Evolutionary conservation across 1,140 invertebrate genomes (phyloP).

Genomic region (Drusus annulatus): DNA sequence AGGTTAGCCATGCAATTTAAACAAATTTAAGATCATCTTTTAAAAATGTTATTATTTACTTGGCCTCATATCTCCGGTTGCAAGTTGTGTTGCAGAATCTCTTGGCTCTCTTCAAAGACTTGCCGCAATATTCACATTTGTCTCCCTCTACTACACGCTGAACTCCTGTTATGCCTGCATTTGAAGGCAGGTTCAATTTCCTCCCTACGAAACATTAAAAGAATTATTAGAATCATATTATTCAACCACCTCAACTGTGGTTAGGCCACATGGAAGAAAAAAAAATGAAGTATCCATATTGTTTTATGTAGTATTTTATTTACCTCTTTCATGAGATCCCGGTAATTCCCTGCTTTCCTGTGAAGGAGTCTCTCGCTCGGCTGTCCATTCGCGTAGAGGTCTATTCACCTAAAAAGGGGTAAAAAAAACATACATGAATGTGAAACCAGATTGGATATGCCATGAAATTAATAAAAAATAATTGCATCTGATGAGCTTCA

Average conservation of each 20-base stretch:
- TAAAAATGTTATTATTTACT: not conserved
- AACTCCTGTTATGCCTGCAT: conserved; percentile 27
- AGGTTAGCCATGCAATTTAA: no score
- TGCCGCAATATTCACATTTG: conserved; percentile 84
- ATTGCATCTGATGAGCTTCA: no score
- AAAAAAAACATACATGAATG: no score
- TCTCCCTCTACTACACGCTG: conserved; percentile 36
- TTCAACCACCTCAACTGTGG: no score
- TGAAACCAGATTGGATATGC: no score
- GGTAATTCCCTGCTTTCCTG: conserved; percentile 7
- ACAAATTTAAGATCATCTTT: no score
- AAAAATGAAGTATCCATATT: no score
- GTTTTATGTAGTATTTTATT: not conserved
- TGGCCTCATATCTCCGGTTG: conserved; percentile 62
- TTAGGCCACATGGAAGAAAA: no score
- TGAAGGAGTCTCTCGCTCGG: conserved; percentile 67
- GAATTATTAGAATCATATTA: no score
- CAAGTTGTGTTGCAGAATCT: conserved; percentile 86
- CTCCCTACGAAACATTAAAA: conserved; percentile 10
- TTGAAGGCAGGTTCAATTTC: conserved; percentile 20
- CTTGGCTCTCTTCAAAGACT: conserved; percentile 78
- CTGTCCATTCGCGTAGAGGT: conserved; percentile 65
- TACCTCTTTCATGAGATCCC: conserved; percentile 19
- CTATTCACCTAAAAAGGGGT: conserved; percentile 63
- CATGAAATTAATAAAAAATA: no score